Base-by-base conservation (phyloP, 1,140 invertebrate species). In the Branchinecta lynchi region DNA sequence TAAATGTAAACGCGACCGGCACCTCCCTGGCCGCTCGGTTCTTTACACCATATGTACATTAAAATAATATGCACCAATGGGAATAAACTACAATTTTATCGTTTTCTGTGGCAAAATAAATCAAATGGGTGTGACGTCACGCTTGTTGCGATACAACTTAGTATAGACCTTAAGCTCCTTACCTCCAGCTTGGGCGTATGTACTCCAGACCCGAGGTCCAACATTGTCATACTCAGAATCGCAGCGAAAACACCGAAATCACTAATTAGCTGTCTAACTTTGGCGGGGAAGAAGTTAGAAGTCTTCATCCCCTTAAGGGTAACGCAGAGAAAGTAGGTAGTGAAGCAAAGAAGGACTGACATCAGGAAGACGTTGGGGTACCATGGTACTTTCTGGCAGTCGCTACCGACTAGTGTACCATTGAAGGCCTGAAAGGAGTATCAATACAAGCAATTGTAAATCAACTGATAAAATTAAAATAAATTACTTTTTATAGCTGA, bases 241-340 rank as follows among this genome's bases (percentile, higher is more conserved):
- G 81, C 76, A 60, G 82, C 78, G 7, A 82, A 72, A 8, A 83
- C 81, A 21, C 79, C 78, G 74, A 82, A 82, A 71, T 83, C 81
- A 66, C 79, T 75, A 60, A 82, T 74, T 9, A 74, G 67, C 46
- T 66, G 7, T 17, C 66, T 72, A 68, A 77, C 73, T 66, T 71
- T 72, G 0, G 75, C 73, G n/a, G 76, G 77, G 65, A 78, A 79
- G 69, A 75, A 78, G 15, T 74, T 70, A 17, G 75, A 73, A 12
- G 51, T 74, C 65, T 73, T 73, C 65, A 74, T 74, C 65, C 74
- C 72, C 68, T 78, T 77, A 9, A 80, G 68, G 7, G 73, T 72
- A 21, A 76, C 69, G 66, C 76, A 75, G 10, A 79, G 70, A 17
- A 73, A 69, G 69, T 79, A 80, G n/a, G 79, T 78, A 15, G 75